Base-by-base conservation (phyloP, 2,888 invertebrate species). In the Lithodes maja region DNA sequence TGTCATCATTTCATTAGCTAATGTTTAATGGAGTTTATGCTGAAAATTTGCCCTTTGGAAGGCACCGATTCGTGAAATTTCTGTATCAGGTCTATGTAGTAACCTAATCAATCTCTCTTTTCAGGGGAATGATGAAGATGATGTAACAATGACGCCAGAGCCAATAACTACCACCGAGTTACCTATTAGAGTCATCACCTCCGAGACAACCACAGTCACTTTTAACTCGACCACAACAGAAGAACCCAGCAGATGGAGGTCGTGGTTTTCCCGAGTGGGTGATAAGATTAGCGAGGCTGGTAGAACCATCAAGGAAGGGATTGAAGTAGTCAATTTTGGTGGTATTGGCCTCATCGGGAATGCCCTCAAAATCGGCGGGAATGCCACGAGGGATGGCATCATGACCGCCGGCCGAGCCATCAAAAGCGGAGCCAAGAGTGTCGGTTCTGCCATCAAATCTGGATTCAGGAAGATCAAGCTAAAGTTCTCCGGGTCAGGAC, bases 381-480 rank as follows among this genome's bases (percentile, higher is more conserved):
- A 71, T 71, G 71, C 71, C 17, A 71, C 71, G 5, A 71, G 17
- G 17, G 71, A 71, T n/a, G 3, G 3, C 15, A 17, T 71, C 5
- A n/a, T 71, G 12, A 3, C n/a, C 17, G 17, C 71, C 17, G 71
- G 71, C 12, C 61, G 12, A 7, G 61, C 61, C 12, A 61, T 61
- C 61, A 5, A 61, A 61, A 61, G 61, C 12, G 61, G 61, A 61
- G 61, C 61, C 61, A 71, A 71, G 17, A 71, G 53, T 2, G 9
- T 89, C 12, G 81, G 85, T 1, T 53, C 85, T 3, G 86, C 83
- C 12, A 61, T 89, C 54, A 89, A 89, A 49, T 50, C 81, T n/a
- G 89, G 83, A 1, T 85, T 82, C 55, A 77, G 69, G 52, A 89
- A 86, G 83, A 77, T 89, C 9, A 61, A 71, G 5, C 54, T 89